A percentile compares a stretch with the other conserved stretches of the same genome.
phyloP scores from a whole-genome alignment of 2,113 vertebrate genomes.

The Thalassoma bifasciatum region DNA sequence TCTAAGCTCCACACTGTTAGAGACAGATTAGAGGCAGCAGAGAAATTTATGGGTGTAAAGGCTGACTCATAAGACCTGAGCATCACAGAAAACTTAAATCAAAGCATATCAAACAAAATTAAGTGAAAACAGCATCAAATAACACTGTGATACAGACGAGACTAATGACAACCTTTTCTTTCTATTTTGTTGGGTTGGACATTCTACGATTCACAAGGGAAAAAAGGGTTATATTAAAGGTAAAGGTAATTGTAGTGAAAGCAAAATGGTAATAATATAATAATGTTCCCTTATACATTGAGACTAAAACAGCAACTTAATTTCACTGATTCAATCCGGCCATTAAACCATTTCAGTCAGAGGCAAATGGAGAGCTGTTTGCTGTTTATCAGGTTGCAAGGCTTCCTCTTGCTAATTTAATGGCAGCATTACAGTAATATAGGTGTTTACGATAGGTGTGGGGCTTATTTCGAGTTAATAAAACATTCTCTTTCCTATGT shows the following conservation, averaged over 20 bases:
- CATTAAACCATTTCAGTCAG: constrained; percentile 80
- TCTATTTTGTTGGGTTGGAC: not conserved
- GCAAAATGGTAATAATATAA: constrained; percentile 1
- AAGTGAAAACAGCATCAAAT: not conserved
- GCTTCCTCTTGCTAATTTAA: constrained; percentile 74
- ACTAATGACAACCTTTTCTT: too few species aligned
- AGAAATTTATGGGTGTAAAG: constrained; percentile 45
- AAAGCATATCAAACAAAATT: not conserved
- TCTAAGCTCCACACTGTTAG: constrained; percentile 37
- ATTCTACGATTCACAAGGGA: too few species aligned
- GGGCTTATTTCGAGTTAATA: constrained; percentile 83
- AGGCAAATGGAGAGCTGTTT: constrained; percentile 79
- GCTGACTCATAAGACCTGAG: constrained; percentile 3
- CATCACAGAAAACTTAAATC: not conserved
- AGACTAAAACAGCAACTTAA: constrained; percentile 76
- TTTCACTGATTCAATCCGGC: constrained; percentile 74
- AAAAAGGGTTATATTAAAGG: not conserved
- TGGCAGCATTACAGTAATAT: constrained; percentile 82
- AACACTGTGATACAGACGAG: not conserved
- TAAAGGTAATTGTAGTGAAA: not conserved
- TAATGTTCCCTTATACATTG: constrained; percentile 56
- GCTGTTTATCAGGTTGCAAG: constrained; percentile 80
- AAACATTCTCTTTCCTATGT: constrained; percentile 80
- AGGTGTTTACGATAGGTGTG: constrained; percentile 83
- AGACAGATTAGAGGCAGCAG: constrained; percentile 40